Percentiles rank a stretch among this genome's conserved stretches.
Conservation (phyloP, 2,113 vertebrate species). For the Gadus macrocephalus region DNA sequence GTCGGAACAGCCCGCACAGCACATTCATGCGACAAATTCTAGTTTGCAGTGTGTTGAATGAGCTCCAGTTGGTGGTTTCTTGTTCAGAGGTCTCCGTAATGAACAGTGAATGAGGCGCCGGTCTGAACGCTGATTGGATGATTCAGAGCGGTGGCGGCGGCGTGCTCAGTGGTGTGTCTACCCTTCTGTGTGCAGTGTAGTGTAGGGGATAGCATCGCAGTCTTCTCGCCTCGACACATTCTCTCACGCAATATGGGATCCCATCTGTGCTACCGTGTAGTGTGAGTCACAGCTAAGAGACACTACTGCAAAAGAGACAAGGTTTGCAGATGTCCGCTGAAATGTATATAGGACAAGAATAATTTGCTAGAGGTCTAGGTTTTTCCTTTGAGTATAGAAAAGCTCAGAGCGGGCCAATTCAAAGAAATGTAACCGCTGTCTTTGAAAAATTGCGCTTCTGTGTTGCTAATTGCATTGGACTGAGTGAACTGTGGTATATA, state of each 20-base stretch:
- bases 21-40: neutral
- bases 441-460: no score
- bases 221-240: conserved; percentile 30
- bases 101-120: neutral
- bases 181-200: conserved; percentile 5
- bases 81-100: neutral
- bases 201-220: conserved; percentile 7
- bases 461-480: no score
- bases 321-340: no score
- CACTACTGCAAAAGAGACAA: neutral
- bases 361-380: no score
- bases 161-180: neutral
- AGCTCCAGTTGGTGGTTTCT: neutral
- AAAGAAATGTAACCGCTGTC: no score
- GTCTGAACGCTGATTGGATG: conserved; percentile 5
- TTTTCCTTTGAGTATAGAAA: no score
- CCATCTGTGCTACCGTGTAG: conserved; percentile 39
- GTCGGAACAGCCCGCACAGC: conserved; percentile 8
- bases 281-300: conserved; percentile 34
- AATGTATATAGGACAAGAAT: no score
- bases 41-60: conserved; percentile 2
- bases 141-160: conserved; percentile 1
- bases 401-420: no score
- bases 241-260: conserved; percentile 39
- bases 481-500: conserved; percentile 14